Percentiles rank a stretch among this genome's conserved stretches.
phyloP scores from a whole-genome alignment of 2,797 vertebrate species.

The Gila robusta region DNA sequence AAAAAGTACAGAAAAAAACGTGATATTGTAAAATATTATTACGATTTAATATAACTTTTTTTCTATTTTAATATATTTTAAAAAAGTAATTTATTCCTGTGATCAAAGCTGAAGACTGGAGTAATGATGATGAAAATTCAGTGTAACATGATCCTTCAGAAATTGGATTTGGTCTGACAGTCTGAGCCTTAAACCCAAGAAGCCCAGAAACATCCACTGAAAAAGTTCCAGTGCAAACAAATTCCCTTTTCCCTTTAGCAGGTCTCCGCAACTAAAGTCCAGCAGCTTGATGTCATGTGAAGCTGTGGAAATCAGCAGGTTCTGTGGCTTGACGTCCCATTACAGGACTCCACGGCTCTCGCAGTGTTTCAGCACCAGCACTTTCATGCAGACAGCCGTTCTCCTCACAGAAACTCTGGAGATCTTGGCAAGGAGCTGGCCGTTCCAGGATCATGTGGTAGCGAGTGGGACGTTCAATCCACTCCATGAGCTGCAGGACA shows the following conservation, averaged over 20 bases:
- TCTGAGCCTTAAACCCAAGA: constrained; percentile 24
- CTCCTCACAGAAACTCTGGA: constrained; percentile 4
- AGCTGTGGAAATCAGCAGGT: constrained; percentile 51
- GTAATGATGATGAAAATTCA: too few relatives aligned
- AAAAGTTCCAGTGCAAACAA: too few relatives aligned
- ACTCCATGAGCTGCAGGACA: constrained; percentile 43
- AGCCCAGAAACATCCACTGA: not conserved
- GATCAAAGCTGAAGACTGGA: too few relatives aligned
- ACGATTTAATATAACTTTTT: too few relatives aligned
- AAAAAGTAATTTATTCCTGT: too few relatives aligned
- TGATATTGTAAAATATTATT: too few relatives aligned
- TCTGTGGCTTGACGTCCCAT: constrained; percentile 52
- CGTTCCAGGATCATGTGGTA: constrained; percentile 44
- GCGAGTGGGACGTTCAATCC: constrained; percentile 41
- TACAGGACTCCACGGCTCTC: constrained; percentile 37
- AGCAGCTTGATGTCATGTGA: constrained; percentile 44
- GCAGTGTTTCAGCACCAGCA: constrained; percentile 48
- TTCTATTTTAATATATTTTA: too few relatives aligned
- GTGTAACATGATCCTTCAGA: too few relatives aligned
- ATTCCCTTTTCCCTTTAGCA: constrained; percentile 2
- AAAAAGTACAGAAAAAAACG: too few relatives aligned
- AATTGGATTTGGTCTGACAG: too few relatives aligned
- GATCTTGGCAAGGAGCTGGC: constrained; percentile 23
- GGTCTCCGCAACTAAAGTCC: constrained; percentile 59
- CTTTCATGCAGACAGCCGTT: not conserved